phyloP scores from a whole-genome alignment of 2,888 invertebrate genomes.

The Cheilosia soror region DNA sequence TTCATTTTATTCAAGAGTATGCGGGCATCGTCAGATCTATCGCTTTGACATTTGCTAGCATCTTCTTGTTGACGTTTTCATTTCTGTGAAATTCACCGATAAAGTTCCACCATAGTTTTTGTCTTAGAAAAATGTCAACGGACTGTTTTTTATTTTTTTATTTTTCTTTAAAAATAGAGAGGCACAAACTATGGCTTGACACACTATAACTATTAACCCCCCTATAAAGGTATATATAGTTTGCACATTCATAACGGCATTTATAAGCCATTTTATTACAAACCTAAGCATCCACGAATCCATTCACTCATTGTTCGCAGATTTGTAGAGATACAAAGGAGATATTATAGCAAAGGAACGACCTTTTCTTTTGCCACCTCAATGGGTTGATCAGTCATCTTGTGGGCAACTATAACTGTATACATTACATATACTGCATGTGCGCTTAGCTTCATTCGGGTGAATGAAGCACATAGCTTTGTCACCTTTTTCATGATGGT shows the following conservation, averaged over 20 bases:
- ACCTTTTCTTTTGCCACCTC: conserved; percentile 71
- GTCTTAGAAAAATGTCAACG: conserved; percentile 63
- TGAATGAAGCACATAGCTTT: conserved; percentile 49
- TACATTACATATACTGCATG: background rate
- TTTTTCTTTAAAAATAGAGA: conserved; percentile 27
- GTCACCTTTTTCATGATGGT: conserved; percentile 40
- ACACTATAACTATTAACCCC: conserved; percentile 37
- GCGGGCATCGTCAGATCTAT: conserved; percentile 45
- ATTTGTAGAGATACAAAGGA: conserved; percentile 65
- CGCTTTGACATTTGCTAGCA: conserved; percentile 13
- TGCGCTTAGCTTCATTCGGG: conserved; percentile 9
- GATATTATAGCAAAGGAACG: conserved; percentile 43
- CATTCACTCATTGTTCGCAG: conserved; percentile 68
- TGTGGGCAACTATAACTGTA: background rate
- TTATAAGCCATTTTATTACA: conserved; percentile 64
- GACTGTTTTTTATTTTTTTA: conserved; percentile 36
- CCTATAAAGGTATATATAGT: no score
- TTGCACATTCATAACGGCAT: conserved; percentile 41
- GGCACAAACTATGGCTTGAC: conserved; percentile 27
- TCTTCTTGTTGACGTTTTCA: conserved; percentile 13
- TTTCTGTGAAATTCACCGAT: conserved; percentile 45
- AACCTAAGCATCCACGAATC: conserved; percentile 66
- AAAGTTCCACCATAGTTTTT: conserved; percentile 30
- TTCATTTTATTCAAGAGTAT: conserved; percentile 59
- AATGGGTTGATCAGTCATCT: conserved; percentile 63